Conservation (phyloP, 2,113 vertebrate species). For the Gymnobelideus leadbeateri region DNA sequence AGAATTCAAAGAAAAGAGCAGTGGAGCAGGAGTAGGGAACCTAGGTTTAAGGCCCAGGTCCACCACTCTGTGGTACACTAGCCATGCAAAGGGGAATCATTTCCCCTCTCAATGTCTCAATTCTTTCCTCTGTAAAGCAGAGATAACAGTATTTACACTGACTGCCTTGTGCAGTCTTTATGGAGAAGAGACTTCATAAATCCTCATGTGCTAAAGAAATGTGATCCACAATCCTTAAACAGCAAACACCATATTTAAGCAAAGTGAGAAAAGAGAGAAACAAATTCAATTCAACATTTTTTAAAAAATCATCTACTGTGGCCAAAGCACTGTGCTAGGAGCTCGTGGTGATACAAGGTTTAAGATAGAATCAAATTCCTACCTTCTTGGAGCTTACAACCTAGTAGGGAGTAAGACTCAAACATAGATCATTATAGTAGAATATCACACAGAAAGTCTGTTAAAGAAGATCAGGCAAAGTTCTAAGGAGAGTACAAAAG, state of each 20-base stretch:
- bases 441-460: neutral
- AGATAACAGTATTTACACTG: neutral
- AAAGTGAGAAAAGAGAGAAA: neutral
- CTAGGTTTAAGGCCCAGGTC: neutral
- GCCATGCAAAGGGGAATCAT: neutral
- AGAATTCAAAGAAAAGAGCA: neutral
- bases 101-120: neutral
- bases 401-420: neutral
- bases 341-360: neutral
- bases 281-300: neutral
- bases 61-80: neutral
- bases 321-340: neutral
- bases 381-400: neutral
- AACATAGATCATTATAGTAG: neutral
- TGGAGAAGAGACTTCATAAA: neutral
- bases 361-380: neutral
- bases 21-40: neutral
- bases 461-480: neutral
- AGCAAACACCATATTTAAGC: neutral
- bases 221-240: neutral
- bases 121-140: neutral
- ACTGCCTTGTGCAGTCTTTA: neutral
- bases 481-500: neutral
- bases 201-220: neutral
- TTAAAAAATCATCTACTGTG: neutral